Base-by-base conservation (phyloP, 1,140 invertebrate species). In the Drosophila kanapiae region DNA sequence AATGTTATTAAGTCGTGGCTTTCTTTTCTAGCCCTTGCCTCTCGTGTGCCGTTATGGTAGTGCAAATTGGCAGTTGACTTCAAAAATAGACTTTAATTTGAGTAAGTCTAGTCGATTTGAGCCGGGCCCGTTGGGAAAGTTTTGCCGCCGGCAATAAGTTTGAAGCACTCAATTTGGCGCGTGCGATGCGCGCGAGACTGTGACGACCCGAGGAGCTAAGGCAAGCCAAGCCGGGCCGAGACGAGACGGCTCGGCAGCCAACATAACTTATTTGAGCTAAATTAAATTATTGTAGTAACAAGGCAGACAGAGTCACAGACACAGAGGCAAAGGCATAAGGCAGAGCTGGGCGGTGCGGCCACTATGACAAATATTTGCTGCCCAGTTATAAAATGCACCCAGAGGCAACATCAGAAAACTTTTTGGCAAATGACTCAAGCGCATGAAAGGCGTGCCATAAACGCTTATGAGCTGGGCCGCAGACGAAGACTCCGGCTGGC, bases 371-470 rank as follows among this genome's bases (percentile, higher is more conserved):
- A 87, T 82, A 86, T 86, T 87, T 86, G 82, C 74, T 85, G 82
- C 70, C 70, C 83, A 80, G 83, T 86, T 87, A 79, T 87, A 86
- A 86, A 86, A 82, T 86, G 83, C 83, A 87, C 83, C 83, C 83
- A 82, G 79, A 82, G 83, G 83, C 83, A 82, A 87, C 75, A 86
- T 86, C 75, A 82, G 60, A 78, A 81, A 85, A 71, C 61, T 84
- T 83, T 64, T 82, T 68, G 78, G 61, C 58, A 87, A 86, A 85
- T 86, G 75, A 80, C 67, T 80, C 74, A 49, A 82, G 82, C 69
- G 82, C 74, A 67, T 78, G 82, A 64, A 85, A 76, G 75, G 80
- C 76, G 80, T 79, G 75, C 75, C 80, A 67, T 82, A 80, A 83
- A 78, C 63, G 82, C 58, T 74, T 59, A 67, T 80, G 61, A 76